Evolutionary conservation across 2,797 vertebrate species (phyloP).

Genomic region (Coreius guichenoti): DNA sequence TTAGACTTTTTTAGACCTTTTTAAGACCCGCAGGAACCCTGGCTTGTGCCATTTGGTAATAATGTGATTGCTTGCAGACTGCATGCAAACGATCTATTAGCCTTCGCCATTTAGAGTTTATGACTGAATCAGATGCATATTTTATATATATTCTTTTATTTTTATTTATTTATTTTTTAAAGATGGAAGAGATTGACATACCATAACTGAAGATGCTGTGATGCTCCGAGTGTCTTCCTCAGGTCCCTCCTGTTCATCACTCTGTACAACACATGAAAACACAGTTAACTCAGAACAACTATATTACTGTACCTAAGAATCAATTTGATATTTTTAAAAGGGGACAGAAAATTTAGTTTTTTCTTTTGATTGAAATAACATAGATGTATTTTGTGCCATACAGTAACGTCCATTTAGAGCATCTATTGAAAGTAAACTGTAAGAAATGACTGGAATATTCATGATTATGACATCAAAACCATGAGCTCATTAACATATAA

Average conservation of each 20-base stretch:
- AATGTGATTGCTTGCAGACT: not conserved
- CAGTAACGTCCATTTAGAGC: not conserved
- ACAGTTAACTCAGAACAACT: not conserved
- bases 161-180: not conserved
- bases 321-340: not conserved
- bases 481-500: not conserved
- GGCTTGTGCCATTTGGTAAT: not conserved
- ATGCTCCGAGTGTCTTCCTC: conserved; percentile 70
- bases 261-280: conserved; percentile 61
- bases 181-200: conserved; percentile 36
- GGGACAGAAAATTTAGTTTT: not conserved
- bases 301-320: not conserved
- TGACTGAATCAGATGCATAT: not conserved
- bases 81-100: not conserved
- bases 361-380: not conserved
- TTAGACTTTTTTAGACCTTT: too few relatives aligned
- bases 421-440: not conserved
- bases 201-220: conserved; percentile 68
- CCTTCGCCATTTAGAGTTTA: not conserved
- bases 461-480: not conserved
- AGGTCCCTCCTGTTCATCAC: conserved; percentile 57
- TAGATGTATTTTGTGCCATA: not conserved
- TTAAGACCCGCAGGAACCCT: too few relatives aligned
- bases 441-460: not conserved
- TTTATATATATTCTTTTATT: not conserved